phyloP scores from a whole-genome alignment of 2,113 vertebrate genomes.

The Ptilonorhynchus violaceus region DNA sequence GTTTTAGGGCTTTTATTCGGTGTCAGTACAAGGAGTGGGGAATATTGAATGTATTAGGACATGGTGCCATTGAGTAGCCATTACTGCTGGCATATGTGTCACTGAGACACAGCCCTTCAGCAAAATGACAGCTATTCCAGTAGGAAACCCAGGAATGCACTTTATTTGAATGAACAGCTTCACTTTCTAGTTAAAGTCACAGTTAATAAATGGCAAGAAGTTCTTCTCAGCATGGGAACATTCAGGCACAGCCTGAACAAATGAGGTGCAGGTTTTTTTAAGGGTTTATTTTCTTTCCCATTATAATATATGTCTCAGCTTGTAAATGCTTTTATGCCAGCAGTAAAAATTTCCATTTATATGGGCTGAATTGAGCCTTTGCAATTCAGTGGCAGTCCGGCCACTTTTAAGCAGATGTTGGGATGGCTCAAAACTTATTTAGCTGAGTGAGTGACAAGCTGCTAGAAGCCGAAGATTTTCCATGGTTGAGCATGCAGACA shows the following conservation, averaged over 20 bases:
- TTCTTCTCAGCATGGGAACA: conserved; percentile 37
- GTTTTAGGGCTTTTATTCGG: neutral
- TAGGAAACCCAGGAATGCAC: conserved; percentile 30
- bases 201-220: conserved; percentile 62
- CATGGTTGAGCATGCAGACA: neutral
- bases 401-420: conserved; percentile 39
- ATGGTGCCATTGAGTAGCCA: rapidly evolving
- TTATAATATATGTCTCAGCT: conserved; percentile 11
- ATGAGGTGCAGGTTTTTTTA: conserved; percentile 61
- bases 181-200: conserved; percentile 62
- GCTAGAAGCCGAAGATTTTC: neutral
- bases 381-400: conserved; percentile 27
- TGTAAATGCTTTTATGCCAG: conserved; percentile 54
- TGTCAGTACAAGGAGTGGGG: neutral
- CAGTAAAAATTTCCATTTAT: conserved; percentile 39
- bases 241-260: conserved; percentile 53
- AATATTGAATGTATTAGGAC: neutral
- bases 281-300: conserved; percentile 19
- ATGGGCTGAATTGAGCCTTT: conserved; percentile 22
- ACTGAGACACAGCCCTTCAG: neutral
- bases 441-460: conserved; percentile 22
- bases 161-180: conserved; percentile 42
- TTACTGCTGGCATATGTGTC: neutral
- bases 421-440: conserved; percentile 21
- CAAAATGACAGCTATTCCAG: conserved; percentile 49